Conservation (phyloP, 2,113 vertebrate genomes). For the Pelvicachromis taeniatus region DNA sequence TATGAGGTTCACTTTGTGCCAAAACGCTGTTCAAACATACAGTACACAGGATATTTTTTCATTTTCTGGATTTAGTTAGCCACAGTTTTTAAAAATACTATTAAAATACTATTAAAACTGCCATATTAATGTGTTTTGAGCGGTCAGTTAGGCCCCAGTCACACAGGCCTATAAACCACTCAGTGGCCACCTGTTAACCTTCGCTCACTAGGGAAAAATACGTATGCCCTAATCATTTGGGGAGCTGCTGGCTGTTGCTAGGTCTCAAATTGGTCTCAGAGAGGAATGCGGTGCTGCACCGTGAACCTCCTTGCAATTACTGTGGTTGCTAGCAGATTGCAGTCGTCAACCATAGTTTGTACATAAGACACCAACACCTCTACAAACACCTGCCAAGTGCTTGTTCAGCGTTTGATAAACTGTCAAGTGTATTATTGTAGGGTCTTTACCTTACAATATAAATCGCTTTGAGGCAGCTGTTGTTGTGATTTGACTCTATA, state of each 20-base stretch:
- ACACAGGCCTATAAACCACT: neutral
- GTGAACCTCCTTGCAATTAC: neutral
- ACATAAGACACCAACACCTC: too few relatives aligned
- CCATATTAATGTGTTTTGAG: neutral
- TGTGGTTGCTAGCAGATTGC: neutral
- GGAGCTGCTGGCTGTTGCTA: neutral
- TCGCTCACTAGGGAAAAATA: neutral
- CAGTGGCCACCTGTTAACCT: neutral
- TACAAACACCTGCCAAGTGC: neutral
- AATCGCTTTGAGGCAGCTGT: neutral
- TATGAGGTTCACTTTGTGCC: neutral
- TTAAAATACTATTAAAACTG: neutral
- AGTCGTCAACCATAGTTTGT: neutral
- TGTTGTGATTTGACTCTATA: neutral
- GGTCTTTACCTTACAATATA: neutral
- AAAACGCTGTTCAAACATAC: neutral
- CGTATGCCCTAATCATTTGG: neutral
- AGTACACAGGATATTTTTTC: neutral
- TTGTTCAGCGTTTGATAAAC: neutral
- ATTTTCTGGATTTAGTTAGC: neutral
- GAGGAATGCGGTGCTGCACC: neutral
- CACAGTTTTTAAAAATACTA: neutral
- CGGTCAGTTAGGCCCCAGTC: accelerated
- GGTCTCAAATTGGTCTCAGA: neutral
- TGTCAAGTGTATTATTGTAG: neutral